Percentiles rank a stretch among this genome's conserved stretches.
Conservation (phyloP, 2,888 invertebrate species). For the Drosophila sordidapex region DNA sequence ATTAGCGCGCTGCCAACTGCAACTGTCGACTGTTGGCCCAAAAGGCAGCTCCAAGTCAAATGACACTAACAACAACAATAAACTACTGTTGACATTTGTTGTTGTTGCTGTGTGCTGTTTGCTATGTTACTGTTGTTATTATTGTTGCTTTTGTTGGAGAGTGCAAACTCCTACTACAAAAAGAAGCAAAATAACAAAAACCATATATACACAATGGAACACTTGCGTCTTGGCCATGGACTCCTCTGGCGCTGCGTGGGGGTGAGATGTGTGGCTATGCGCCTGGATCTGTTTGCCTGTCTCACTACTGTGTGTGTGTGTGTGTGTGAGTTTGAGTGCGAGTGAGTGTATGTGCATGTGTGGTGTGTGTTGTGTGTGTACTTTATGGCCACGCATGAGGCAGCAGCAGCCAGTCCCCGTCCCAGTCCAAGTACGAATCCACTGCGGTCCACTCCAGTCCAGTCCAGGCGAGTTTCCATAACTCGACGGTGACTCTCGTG, state of each 20-base stretch:
- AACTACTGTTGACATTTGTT: slow-evolving; percentile 78
- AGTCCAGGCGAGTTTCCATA: slow-evolving; percentile 59
- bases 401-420: slow-evolving; percentile 32
- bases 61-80: slow-evolving; percentile 80
- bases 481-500: slow-evolving; percentile 60
- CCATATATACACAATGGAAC: slow-evolving; percentile 68
- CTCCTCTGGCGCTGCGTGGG: slow-evolving; percentile 75
- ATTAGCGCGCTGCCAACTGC: slow-evolving; percentile 78
- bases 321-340: slow-evolving; percentile 26
- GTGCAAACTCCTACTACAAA: slow-evolving; percentile 58
- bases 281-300: slow-evolving; percentile 28
- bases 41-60: slow-evolving; percentile 77
- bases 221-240: slow-evolving; percentile 63
- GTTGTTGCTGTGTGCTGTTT: slow-evolving; percentile 60
- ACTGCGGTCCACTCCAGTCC: slow-evolving; percentile 20
- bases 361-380: slow-evolving; percentile 50
- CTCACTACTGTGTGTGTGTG: slow-evolving; percentile 34
- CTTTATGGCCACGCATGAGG: slow-evolving; percentile 76
- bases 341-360: slow-evolving; percentile 18
- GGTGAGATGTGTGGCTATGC: slow-evolving; percentile 58
- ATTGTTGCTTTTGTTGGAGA: slow-evolving; percentile 31
- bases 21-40: slow-evolving; percentile 68
- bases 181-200: slow-evolving; percentile 11
- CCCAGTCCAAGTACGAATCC: slow-evolving; percentile 19
- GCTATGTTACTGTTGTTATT: slow-evolving; percentile 40